phyloP scores from a whole-genome alignment of 53 echinoderm and acorn worm genomes.

The Temnopleurus reevesii region DNA sequence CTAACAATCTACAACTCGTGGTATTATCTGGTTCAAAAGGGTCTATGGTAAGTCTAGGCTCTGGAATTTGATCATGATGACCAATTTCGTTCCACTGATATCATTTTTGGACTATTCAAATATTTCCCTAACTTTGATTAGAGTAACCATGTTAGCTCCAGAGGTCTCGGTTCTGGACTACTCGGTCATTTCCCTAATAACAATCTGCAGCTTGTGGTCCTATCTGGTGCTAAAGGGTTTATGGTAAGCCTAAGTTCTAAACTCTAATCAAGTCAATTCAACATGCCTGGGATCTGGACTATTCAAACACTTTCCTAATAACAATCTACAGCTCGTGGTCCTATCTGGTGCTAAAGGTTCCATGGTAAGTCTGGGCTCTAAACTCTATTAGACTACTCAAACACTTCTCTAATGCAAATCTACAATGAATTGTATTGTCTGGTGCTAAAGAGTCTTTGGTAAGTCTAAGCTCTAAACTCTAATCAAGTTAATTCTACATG shows the following conservation, averaged over 20 bases:
- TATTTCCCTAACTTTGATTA: conserved; percentile 83
- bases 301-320: conserved; percentile 81
- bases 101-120: conserved; percentile 75
- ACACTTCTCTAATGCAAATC: not conserved
- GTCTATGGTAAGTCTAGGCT: conserved; percentile 86
- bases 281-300: conserved; percentile 74
- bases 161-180: conserved; percentile 75
- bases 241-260: conserved; percentile 72
- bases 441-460: not conserved
- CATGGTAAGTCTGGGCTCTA: conserved; percentile 75
- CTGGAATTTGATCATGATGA: conserved; percentile 85
- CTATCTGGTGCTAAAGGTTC: conserved; percentile 93
- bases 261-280: conserved; percentile 80
- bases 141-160: conserved; percentile 81
- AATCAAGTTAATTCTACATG: conserved; percentile 81
- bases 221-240: conserved; percentile 97
- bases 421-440: not conserved
- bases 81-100: conserved; percentile 73
- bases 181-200: conserved; percentile 90
- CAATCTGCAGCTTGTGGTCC: conserved; percentile 92
- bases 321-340: conserved; percentile 91
- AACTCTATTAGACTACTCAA: too few relatives aligned
- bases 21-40: conserved; percentile 96
- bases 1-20: conserved; percentile 94
- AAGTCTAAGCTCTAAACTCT: too few relatives aligned